Percentiles rank a stretch among this genome's conserved stretches.
These are phyloP conservation scores for Deroptyus accipitrinus DNA, from an alignment of 2,113 vertebrate species.

Conservation along the genomic window DNA sequence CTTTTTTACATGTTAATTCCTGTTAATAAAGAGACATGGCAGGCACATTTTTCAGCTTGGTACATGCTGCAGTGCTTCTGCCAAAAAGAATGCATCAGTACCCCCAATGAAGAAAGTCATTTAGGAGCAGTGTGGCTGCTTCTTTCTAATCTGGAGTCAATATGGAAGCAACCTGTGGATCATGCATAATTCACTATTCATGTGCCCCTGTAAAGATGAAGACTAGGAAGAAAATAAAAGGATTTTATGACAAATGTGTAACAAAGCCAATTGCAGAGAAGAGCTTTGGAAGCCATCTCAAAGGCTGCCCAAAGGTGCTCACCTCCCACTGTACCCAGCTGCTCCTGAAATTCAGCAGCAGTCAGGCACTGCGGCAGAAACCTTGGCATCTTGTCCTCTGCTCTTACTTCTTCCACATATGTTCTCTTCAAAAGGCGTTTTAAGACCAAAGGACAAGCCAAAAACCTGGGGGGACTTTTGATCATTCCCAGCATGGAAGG, in stretches of 20 bases:
- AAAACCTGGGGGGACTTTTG: slow-evolving; percentile 59
- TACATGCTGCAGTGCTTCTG: not conserved
- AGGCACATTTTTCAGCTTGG: not conserved
- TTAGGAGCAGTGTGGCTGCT: not conserved
- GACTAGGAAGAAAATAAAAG: not conserved
- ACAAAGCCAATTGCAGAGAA: not conserved
- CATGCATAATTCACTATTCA: not conserved
- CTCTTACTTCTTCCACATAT: slow-evolving; percentile 50
- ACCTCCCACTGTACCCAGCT: slow-evolving; percentile 15
- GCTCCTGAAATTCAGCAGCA: not conserved
- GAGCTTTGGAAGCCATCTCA: not conserved
- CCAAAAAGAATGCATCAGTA: not conserved
- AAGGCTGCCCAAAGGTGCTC: slow-evolving; percentile 21
- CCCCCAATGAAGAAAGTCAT: not conserved
- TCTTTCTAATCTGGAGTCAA: not conserved
- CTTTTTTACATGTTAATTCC: not conserved
- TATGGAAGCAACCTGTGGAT: not conserved
- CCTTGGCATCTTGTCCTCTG: slow-evolving; percentile 48
- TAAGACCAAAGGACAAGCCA: slow-evolving; percentile 51
- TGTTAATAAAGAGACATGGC: not conserved
- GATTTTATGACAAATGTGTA: not conserved
- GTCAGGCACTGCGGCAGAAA: not conserved
- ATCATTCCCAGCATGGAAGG: slow-evolving; percentile 57
- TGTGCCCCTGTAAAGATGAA: not conserved
- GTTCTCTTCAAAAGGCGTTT: slow-evolving; percentile 51